Base-by-base conservation (phyloP, 2,888 invertebrate species). In the Cryptophagus acutangulus region DNA sequence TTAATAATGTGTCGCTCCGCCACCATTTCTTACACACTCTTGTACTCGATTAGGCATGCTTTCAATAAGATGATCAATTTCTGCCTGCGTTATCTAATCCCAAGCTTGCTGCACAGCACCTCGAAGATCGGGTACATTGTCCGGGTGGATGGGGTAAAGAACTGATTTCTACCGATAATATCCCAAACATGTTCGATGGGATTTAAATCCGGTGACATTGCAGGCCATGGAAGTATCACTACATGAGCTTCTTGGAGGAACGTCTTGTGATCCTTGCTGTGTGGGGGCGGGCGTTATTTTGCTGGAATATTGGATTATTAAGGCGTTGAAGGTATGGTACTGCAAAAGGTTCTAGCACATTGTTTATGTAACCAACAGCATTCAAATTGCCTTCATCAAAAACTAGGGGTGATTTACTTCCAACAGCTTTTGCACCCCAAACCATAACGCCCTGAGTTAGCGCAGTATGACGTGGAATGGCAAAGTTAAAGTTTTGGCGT, bases 241-340 rank as follows among this genome's bases (percentile, higher is more conserved):
- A 20, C 24, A 20, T 20, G 6, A n/a, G 24, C 24, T n/a, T 20
- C 24, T 20, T 20, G 6, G n/a, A 20, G n/a, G n/a, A 8, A n/a
- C n/a, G n/a, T 20, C 24, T 8, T 8, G n/a, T 6, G n/a, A 20
- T 20, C n/a, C 24, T 6, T 20, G 24, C 24, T 20, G n/a, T 20
- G 24, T 20, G 24, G 24, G 24, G 24, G n/a, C 24, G n/a, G 24
- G 24, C 24, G n/a, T 8, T 20, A 20, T 20, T n/a, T n/a, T 20
- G 24, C 24, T 20, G 24, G 24, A 20, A 20, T 8, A 20, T 6
- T 20, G 24, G 24, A n/a, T 20, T n/a, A 8, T 20, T n/a, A 6
- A 20, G n/a, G n/a, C n/a, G 24, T n/a, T 20, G 24, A 20, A 20
- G 24, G n/a, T 20, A 20, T 20, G 24, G 24, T 8, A 20, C 6